Base-by-base conservation (phyloP, 2,113 vertebrate species). In the Ochotona curzoniae region DNA sequence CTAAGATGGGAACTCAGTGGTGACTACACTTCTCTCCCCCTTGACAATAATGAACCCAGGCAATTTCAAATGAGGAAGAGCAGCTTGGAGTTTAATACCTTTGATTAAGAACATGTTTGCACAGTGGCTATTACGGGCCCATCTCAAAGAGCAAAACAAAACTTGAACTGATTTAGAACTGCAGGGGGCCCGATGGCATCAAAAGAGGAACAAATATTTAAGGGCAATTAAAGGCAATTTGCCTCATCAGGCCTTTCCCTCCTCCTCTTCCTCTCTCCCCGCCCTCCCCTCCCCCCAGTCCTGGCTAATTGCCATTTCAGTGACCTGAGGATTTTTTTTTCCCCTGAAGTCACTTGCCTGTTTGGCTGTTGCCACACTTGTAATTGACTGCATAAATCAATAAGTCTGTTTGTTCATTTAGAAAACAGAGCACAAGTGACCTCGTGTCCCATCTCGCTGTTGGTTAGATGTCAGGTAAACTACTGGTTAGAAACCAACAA, bases 221-320 rank as follows among this genome's bases (percentile, higher is more conserved):
- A 96, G 94, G 95, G 96, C 98, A 98, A 98, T 98, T 98, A 98
- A 98, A 98, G 95, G 97, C 97, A 98, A 98, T 98, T 98, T 97
- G 96, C 96, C 94, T 98, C 97, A 97, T 98, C 98, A 98, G 97
- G 97, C 80, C 87, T 96, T 96, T 97, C 96, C 96, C 96, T 84
- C 82, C 96, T 90, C 96, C 92, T 75, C 96, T 51, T 38, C 57
- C 60, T 13, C 93, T 94, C 6, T 57, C 2, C 2, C 54, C 91
- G 95, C 96, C 88, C 94, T 94, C 85, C 96, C 95, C 94, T 97
- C 85, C 79, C 90, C 91, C 97, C 95, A 98, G 96, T 97, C 89
- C 85, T 94, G 89, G 91, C 96, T 98, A 98, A 98, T 98, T 98
- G 97, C 97, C 93, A 83, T 95, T 97, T 97, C 93, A 96, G 97